Evolutionary conservation across 1,140 invertebrate genomes (phyloP), one percentile per base, ranked within the genome.

Genomic region (Drosophila miranda): DNA sequence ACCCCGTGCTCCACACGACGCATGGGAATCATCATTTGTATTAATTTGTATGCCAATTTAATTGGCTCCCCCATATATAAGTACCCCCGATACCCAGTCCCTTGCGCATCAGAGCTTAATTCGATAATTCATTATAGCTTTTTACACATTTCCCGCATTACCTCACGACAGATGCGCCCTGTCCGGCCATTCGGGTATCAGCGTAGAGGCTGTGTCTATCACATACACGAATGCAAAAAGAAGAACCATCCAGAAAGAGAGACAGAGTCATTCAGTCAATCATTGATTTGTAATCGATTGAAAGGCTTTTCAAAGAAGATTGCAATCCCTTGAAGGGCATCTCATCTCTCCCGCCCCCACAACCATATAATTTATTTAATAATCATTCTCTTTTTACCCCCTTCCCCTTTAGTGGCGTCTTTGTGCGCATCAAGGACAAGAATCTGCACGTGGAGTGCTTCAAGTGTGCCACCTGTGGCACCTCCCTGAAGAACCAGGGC

Each of bases 381-480:
- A 60, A 51, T 21, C 6, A 7, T 6, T 1, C 13, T 19, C 8
- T n/a, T 43, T 45, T 8, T 23, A 6, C 6, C 21, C 11, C 21
- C 4, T 63, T 26, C 4, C 23, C 23, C 23, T 71, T 92, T 92
- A 98, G 97, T 75, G 98, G 98, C 55, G 97, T 99, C 41, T 99
- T 98, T 93, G 97, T 98, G 43, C 95, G 97, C 87, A 98, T 98
- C 91, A 98, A 98, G 94, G 97, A 98, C 76, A 98, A 98, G 92
- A 98, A 97, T 89, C 92, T 99, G 59, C 98, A 99, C 92, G 97
- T 98, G 51, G 97, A 98, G 88, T 99, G 98, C 92, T 99, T 99
- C 93, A 98, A 98, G 91, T 99, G 98, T 91, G 94, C 96, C 46
- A 98, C 97, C 43, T 99, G 98, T 91, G 97, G 98, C 69, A 95